A percentile compares a stretch with the other conserved stretches of the same genome.
Evolutionary conservation across 2,797 vertebrate genomes (phyloP).

Genomic region (Phylloscopus collybita): DNA sequence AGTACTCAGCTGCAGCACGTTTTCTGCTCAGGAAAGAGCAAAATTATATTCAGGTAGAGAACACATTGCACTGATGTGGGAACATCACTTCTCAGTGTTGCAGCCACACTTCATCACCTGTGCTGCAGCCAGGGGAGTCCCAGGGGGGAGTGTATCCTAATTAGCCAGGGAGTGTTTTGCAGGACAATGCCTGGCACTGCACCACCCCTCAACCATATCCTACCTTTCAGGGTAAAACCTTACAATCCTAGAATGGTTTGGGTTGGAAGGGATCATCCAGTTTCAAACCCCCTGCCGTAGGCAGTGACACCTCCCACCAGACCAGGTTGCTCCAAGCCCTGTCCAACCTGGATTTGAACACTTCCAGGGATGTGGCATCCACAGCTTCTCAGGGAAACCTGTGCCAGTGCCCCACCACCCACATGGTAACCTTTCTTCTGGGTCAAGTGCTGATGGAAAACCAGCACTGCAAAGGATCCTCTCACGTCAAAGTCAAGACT

Average conservation of each 20-base stretch:
- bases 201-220: neutral
- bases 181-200: neutral
- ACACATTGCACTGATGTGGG: too few relatives aligned
- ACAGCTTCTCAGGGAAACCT: neutral
- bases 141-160: neutral
- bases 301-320: neutral
- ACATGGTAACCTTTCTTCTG: neutral
- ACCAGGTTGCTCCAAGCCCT: neutral
- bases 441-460: neutral
- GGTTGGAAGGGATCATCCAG: neutral
- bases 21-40: neutral
- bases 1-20: neutral
- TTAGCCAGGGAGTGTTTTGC: fast-evolving
- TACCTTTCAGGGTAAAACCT: neutral
- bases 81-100: neutral
- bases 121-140: neutral
- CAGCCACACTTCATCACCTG: neutral
- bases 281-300: fast-evolving
- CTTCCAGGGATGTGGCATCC: neutral
- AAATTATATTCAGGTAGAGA: neutral
- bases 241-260: neutral
- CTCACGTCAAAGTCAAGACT: neutral
- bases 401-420: too few relatives aligned
- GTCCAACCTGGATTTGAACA: neutral
- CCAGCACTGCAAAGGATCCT: neutral